phyloP scores from a whole-genome alignment of 2,113 vertebrate genomes.

The Cochlearius cochlearius region DNA sequence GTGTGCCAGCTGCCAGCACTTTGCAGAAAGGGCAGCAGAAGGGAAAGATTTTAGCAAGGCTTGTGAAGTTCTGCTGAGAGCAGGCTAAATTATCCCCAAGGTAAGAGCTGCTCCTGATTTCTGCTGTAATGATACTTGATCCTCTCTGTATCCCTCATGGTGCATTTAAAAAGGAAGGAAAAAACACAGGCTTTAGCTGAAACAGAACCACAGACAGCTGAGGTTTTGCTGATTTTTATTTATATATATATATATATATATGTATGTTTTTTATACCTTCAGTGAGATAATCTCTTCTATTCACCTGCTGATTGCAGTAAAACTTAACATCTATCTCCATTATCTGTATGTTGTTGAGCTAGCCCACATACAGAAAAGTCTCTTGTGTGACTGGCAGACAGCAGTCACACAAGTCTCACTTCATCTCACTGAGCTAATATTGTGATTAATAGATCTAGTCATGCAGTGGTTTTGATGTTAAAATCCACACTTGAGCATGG shows the following conservation, averaged over 20 bases:
- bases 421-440: neutral
- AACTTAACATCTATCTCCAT: neutral
- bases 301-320: neutral
- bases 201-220: neutral
- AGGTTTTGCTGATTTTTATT: neutral
- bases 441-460: neutral
- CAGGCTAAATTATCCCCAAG: neutral
- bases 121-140: neutral
- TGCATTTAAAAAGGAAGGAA: neutral
- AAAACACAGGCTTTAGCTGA: neutral
- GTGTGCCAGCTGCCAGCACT: neutral
- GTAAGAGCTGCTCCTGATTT: neutral
- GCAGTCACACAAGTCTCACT: neutral
- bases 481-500: neutral
- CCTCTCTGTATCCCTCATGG: neutral
- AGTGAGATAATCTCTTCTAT: neutral
- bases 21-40: neutral
- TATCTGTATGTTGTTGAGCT: neutral
- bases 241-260: neutral
- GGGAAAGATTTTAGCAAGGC: neutral
- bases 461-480: neutral
- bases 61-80: constrained; percentile 4
- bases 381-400: neutral
- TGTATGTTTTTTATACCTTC: neutral
- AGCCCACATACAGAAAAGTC: neutral